These are phyloP conservation scores for Loxodonta africana DNA, from an alignment of 2,113 vertebrate genomes.

Conservation along the genomic window DNA sequence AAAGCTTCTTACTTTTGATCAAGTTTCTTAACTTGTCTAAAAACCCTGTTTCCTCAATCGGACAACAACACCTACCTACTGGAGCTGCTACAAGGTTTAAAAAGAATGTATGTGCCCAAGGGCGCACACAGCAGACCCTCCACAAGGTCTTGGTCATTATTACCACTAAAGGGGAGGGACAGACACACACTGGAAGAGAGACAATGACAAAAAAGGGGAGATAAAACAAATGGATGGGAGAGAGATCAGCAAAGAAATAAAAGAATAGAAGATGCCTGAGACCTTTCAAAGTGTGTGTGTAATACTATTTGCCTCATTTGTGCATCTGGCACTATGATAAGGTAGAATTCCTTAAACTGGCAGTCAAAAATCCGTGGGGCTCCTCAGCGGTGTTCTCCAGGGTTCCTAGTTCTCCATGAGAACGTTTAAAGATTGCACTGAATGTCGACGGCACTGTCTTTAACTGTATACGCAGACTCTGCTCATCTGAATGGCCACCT, in stretches of 20 bases:
- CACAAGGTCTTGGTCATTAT: background rate
- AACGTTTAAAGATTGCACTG: too few species aligned
- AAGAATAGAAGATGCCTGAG: background rate
- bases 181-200: background rate
- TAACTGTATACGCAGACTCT: accelerated
- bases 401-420: background rate
- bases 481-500: too few species aligned
- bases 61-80: background rate
- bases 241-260: background rate
- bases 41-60: background rate
- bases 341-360: background rate
- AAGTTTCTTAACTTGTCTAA: background rate
- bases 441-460: accelerated
- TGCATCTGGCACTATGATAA: background rate
- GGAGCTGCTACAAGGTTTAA: accelerated
- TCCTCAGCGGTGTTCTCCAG: background rate
- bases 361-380: background rate
- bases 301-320: background rate
- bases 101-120: accelerated
- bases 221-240: background rate
- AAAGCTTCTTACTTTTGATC: background rate
- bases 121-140: background rate
- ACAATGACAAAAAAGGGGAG: background rate
- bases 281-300: background rate
- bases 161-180: background rate